Evolutionary conservation across 2,888 invertebrate genomes (phyloP), one percentile per base, ranked within the genome.

Genomic region (Barypeithes pellucidus): DNA sequence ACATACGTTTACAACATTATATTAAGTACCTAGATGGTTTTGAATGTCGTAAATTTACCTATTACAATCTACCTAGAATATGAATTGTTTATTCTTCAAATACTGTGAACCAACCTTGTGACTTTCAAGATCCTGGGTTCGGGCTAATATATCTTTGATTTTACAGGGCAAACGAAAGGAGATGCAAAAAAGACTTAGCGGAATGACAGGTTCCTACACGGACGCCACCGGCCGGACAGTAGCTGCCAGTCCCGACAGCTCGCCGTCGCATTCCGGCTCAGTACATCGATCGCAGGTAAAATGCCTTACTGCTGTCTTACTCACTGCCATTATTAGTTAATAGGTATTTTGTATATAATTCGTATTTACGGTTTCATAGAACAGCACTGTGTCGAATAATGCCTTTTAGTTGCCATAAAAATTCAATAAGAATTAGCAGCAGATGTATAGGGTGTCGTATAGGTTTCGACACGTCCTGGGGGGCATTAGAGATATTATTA

Each of bases 221-320:
- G 84, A 84, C 75, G 80, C 81, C 52, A 83, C 22, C 3, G 43
- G 41, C 5, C 47, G 60, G 33, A 79, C 77, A 12, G 66, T 61
- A 11, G 20, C 7, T 14, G 41, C 73, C 62, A 80, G 80, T 67
- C 80, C 80, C 18, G 86, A 86, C 77, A 86, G 86, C 77, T 87
- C 86, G 52, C 86, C 86, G 43, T 86, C 86, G 33, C 86, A 85
- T 80, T 86, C 86, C 45, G 85, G 86, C 76, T 86, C 86, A 54
- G 86, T 86, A 24, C 86, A 86, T 78, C 83, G 87, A 72, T 86
- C 86, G 66, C 86, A 86, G 83, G 86, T 86, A 77, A 79, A n/a
- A n/a, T n/a, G n/a, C n/a, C n/a, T n/a, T n/a, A n/a, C n/a, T n/a
- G n/a, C n/a, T n/a, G 76, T 63, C 18, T 1, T 59, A 16, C 14